These are phyloP conservation scores for Cotesia chilonis DNA, from an alignment of 1,140 invertebrate genomes.

Conservation along the genomic window DNA sequence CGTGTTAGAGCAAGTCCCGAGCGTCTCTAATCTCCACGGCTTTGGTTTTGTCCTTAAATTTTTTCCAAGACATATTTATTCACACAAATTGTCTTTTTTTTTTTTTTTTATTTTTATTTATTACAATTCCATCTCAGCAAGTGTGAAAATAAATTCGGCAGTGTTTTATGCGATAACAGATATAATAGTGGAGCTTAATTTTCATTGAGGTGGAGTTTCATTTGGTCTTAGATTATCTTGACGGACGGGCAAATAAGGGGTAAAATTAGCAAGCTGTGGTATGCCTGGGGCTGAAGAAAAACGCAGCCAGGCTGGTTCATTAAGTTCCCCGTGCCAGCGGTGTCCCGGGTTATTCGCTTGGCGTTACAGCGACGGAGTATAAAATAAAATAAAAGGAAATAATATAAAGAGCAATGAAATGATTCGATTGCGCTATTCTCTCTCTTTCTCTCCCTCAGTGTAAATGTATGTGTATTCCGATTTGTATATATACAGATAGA, in stretches of 20 bases:
- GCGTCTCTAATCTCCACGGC: slow-evolving; percentile 35
- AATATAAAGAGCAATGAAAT: slow-evolving; percentile 34
- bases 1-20: slow-evolving; percentile 5
- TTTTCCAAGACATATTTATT: no score
- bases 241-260: slow-evolving; percentile 37
- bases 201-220: slow-evolving; percentile 11
- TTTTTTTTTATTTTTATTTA: no score
- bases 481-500: neutral
- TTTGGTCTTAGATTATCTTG: slow-evolving; percentile 22
- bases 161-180: no score
- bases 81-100: no score
- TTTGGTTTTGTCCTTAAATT: neutral
- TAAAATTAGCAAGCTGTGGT: slow-evolving; percentile 35
- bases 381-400: no score
- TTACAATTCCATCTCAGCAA: no score
- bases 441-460: neutral
- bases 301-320: slow-evolving; percentile 34
- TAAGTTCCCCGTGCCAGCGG: slow-evolving; percentile 24
- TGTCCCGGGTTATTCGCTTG: slow-evolving; percentile 15
- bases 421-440: slow-evolving; percentile 39
- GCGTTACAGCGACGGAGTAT: slow-evolving; percentile 13
- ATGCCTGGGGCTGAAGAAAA: slow-evolving; percentile 34
- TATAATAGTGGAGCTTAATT: neutral
- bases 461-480: neutral
- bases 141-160: no score